These are phyloP conservation scores for Amphiduros pacificus DNA, from an alignment of 2,888 invertebrate species.

Conservation along the genomic window DNA sequence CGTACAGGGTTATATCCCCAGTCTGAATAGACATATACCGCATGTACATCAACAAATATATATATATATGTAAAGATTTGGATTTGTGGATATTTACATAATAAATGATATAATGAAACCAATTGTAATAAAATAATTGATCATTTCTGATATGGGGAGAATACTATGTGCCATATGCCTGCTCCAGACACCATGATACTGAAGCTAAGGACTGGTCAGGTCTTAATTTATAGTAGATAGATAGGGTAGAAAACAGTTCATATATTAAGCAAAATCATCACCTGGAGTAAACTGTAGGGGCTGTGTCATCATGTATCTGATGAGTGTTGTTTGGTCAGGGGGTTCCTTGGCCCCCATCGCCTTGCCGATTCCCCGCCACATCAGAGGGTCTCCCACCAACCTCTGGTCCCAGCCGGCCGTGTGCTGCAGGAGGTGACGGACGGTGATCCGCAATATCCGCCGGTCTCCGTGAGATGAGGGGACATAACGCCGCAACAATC, in stretches of 20 bases:
- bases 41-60: too few relatives aligned
- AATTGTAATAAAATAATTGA: too few relatives aligned
- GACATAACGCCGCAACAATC: neutral
- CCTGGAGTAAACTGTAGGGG: slow-evolving; percentile 34
- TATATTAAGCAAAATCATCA: neutral
- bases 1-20: too few relatives aligned
- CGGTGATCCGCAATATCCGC: slow-evolving; percentile 21
- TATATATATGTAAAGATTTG: too few relatives aligned
- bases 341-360: slow-evolving; percentile 6
- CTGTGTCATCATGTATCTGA: slow-evolving; percentile 40
- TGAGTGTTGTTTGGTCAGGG: slow-evolving; percentile 22
- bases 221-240: too few relatives aligned
- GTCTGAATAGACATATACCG: too few relatives aligned
- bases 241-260: neutral
- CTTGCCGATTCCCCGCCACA: slow-evolving; percentile 16
- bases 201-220: too few relatives aligned
- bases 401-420: slow-evolving; percentile 46
- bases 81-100: too few relatives aligned
- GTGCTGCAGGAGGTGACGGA: slow-evolving; percentile 44
- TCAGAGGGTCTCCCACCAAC: slow-evolving; percentile 25
- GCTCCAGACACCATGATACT: too few relatives aligned
- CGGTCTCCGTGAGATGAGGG: slow-evolving; percentile 10
- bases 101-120: too few relatives aligned
- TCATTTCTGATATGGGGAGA: too few relatives aligned
- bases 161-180: too few relatives aligned